Evolutionary conservation across 2,888 invertebrate genomes (phyloP).

Genomic region (Aleiodes leptofemur): DNA sequence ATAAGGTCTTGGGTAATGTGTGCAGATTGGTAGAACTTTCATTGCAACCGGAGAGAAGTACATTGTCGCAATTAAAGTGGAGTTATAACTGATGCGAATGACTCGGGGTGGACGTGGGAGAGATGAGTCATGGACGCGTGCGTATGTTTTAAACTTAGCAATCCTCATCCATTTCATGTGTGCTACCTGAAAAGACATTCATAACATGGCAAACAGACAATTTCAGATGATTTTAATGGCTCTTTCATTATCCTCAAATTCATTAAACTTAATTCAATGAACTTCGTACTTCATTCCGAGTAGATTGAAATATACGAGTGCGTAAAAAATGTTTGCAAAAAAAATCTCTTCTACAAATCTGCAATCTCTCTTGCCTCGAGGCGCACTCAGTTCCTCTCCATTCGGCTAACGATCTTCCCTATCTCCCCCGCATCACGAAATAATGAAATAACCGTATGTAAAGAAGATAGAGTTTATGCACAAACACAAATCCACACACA

Average conservation of each 20-base stretch:
- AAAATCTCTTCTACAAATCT: background rate
- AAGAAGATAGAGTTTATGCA: conserved; percentile 25
- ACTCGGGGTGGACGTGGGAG: conserved; percentile 41
- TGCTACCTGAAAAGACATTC: conserved; percentile 54
- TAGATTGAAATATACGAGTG: background rate
- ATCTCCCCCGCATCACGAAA: conserved; percentile 66
- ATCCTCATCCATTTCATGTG: background rate
- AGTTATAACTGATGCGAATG: conserved; percentile 57
- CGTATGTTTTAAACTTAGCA: conserved; percentile 30
- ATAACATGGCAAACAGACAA: conserved; percentile 38
- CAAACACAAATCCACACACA: background rate
- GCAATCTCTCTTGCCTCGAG: background rate
- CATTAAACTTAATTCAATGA: conserved; percentile 32
- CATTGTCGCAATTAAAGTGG: conserved; percentile 64
- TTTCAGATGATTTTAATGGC: conserved; percentile 7
- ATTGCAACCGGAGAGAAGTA: conserved; percentile 49
- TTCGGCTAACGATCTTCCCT: conserved; percentile 63
- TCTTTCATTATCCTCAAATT: conserved; percentile 25
- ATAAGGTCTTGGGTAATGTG: background rate
- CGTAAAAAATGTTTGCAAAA: background rate
- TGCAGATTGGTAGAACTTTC: background rate
- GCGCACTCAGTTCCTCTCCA: conserved; percentile 46
- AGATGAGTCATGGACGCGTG: conserved; percentile 58
- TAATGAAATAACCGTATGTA: conserved; percentile 65
- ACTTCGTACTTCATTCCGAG: background rate